Conservation (phyloP, 2,888 invertebrate species). For the Eretmocerus hayati region DNA sequence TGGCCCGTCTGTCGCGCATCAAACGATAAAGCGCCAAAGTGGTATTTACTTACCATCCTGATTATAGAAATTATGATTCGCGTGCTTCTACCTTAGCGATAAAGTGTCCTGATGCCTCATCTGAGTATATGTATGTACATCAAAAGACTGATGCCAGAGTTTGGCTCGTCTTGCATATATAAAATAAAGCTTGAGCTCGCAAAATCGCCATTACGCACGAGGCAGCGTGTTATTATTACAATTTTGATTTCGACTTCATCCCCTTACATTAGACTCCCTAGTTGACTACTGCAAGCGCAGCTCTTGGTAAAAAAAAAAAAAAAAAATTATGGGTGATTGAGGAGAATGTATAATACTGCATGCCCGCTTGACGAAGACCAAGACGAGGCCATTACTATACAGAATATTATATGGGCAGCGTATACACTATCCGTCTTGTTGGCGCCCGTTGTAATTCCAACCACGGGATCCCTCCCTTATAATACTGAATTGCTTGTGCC, state of each 20-base stretch:
- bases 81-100: background rate
- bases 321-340: too few species aligned
- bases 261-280: too few species aligned
- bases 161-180: too few species aligned
- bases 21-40: slow-evolving; percentile 1
- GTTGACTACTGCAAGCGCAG: background rate
- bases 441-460: slow-evolving; percentile 13
- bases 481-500: slow-evolving; percentile 4
- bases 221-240: slow-evolving; percentile 5
- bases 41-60: slow-evolving; percentile 13
- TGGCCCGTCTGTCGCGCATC: slow-evolving; percentile 8
- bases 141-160: too few species aligned
- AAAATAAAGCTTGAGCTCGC: background rate
- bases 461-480: slow-evolving; percentile 13
- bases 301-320: background rate
- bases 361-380: too few species aligned
- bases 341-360: too few species aligned
- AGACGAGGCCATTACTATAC: too few species aligned
- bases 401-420: too few species aligned
- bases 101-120: background rate
- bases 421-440: slow-evolving; percentile 8
- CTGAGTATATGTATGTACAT: too few species aligned
- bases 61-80: slow-evolving; percentile 12
- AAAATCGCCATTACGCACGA: background rate
- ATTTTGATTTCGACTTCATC: slow-evolving; percentile 2